Evolutionary conservation across 1,140 invertebrate species (phyloP).

Genomic region (Drosophila teissieri): DNA sequence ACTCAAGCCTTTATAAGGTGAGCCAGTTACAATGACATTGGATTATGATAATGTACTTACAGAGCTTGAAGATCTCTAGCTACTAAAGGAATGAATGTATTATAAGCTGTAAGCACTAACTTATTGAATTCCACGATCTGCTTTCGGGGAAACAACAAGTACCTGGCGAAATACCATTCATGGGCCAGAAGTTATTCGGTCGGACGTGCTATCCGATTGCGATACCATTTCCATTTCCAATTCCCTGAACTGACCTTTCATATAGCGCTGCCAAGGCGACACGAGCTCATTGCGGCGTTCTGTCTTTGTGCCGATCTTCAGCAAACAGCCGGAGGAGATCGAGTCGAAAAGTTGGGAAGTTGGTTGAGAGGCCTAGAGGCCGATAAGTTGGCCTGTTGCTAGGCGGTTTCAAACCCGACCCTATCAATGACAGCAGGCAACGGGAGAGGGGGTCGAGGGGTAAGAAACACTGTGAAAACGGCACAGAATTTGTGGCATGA

Average conservation of each 20-base stretch:
- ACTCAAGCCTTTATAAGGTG: background rate
- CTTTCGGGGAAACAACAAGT: background rate
- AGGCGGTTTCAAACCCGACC: slow-evolving; percentile 38
- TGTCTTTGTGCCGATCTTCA: slow-evolving; percentile 7
- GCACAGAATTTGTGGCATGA: slow-evolving; percentile 81
- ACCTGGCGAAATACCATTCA: slow-evolving; percentile 7
- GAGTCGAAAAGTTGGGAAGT: slow-evolving; percentile 23
- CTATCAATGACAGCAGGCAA: slow-evolving; percentile 44
- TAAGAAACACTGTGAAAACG: slow-evolving; percentile 57
- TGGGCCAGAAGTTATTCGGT: slow-evolving; percentile 2
- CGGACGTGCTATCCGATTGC: slow-evolving; percentile 14
- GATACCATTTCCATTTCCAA: slow-evolving; percentile 1
- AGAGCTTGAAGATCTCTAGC: background rate
- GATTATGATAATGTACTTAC: background rate
- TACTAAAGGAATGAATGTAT: background rate
- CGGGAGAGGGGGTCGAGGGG: background rate
- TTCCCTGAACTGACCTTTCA: slow-evolving; percentile 53
- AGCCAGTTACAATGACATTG: background rate
- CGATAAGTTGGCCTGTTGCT: slow-evolving; percentile 39
- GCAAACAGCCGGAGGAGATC: slow-evolving; percentile 12
- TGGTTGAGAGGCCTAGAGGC: slow-evolving; percentile 2
- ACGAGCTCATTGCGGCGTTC: slow-evolving; percentile 27
- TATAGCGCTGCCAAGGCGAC: slow-evolving; percentile 42
- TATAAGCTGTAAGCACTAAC: too few relatives aligned
- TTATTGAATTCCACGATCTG: background rate